Base-by-base conservation (phyloP, 2,797 vertebrate species). In the Chaetophractus vellerosus region DNA sequence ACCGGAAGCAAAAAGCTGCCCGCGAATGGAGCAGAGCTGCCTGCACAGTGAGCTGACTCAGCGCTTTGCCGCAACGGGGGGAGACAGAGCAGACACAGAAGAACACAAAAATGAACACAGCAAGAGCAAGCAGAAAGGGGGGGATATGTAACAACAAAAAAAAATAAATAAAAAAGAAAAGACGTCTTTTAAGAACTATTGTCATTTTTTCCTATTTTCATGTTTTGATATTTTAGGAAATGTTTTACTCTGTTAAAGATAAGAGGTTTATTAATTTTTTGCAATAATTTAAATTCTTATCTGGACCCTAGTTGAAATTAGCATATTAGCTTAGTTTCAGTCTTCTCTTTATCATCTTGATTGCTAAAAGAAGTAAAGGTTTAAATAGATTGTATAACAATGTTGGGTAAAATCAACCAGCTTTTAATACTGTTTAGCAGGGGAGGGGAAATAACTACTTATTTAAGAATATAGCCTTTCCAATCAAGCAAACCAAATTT, bases 141-240 rank as follows among this genome's bases (percentile, higher is more conserved):
- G n/a, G n/a, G n/a, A n/a, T n/a, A n/a, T n/a, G n/a, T n/a, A n/a
- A n/a, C n/a, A n/a, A n/a, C n/a, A n/a, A n/a, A n/a, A n/a, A n/a
- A n/a, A n/a, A n/a, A n/a, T n/a, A n/a, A n/a, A n/a, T n/a, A n/a
- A n/a, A n/a, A n/a, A n/a, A n/a, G n/a, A n/a, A n/a, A n/a, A 94
- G 76, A 63, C 75, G 93, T 95, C 92, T 97, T 96, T 18, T 79
- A 95, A 94, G 93, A 68, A 91, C 63, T 96, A 93, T 95, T 96
- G 93, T 95, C 93, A 74, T 95, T 95, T 87, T 66, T 1, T 6
- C 79, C 79, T 95, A 78, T 95, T 97, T 97, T 97, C 98, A 93
- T 45, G 6, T 87, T 94, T 96, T 92, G 59, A n/a, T 92, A 81
- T 96, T 96, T 96, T 41, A 81, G 55, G 57, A 94, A 92, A 96